phyloP scores from a whole-genome alignment of 1,140 invertebrate species.

The Heliothis subflexa region DNA sequence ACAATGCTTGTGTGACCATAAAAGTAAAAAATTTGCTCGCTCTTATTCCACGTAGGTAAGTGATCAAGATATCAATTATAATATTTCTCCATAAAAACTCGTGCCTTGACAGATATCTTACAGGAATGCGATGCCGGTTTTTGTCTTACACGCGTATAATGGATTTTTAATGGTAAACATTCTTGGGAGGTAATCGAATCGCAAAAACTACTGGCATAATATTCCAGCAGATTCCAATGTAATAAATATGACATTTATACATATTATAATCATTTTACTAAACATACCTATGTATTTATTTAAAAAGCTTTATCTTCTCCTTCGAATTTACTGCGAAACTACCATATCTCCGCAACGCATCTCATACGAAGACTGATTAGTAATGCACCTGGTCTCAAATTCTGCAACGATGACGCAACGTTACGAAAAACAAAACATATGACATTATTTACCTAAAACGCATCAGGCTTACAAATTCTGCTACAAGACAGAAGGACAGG shows the following conservation, averaged over 20 bases:
- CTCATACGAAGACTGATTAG: background rate
- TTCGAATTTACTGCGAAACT: background rate
- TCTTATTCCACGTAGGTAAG: slow-evolving; percentile 28
- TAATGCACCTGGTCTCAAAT: background rate
- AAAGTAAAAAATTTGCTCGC: slow-evolving; percentile 5
- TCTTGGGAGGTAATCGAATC: slow-evolving; percentile 39
- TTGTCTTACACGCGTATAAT: slow-evolving; percentile 43
- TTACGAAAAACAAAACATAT: background rate
- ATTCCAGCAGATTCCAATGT: background rate
- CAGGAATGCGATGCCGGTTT: slow-evolving; percentile 42
- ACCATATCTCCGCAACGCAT: background rate
- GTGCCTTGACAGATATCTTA: slow-evolving; percentile 32
- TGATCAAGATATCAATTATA: slow-evolving; percentile 38
- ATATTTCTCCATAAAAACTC: slow-evolving; percentile 13
- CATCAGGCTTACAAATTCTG: slow-evolving; percentile 3
- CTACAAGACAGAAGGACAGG: slow-evolving; percentile 37
- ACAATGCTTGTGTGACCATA: background rate
- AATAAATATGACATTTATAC: slow-evolving; percentile 19
- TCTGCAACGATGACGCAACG: background rate
- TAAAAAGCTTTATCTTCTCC: background rate
- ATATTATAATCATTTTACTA: background rate
- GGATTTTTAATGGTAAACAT: slow-evolving; percentile 55
- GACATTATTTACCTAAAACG: slow-evolving; percentile 11
- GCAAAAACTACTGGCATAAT: slow-evolving; percentile 16
- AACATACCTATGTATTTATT: background rate